Evolutionary conservation across 2,888 invertebrate species (phyloP), one percentile per base, ranked within the genome.

Genomic region (Dermolepida albohirtum): DNA sequence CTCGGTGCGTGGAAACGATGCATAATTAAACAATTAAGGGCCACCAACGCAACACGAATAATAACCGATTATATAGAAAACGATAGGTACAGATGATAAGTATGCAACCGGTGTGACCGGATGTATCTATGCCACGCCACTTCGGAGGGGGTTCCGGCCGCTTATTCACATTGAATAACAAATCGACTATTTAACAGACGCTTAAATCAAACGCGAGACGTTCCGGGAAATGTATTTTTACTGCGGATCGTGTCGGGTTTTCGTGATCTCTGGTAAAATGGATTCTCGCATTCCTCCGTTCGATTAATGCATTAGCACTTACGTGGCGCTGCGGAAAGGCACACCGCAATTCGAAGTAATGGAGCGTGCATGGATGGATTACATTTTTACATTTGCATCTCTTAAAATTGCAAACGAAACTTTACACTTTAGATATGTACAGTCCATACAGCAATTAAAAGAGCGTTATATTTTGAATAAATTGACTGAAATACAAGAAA

Each of bases 31-130:
- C 57, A 69, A 62, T 55, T 63, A 49, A 49, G 16, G 17, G 11
- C 62, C 65, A 55, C 66, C 67, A 59, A 70, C 70, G 43, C 22
- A 11, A 64, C 12, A 11, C 10, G 29, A 27, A 47, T 54, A 41
- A 51, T 65, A 70, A 70, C 68, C 65, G 67, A 70, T 67, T 64
- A 67, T 52, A 59, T 50, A 50, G 54, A 67, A 70, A 70, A 67
- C 67, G 64, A 41, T 59, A 64, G 64, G 67, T 69, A 8, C 5
- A 11, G 49, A 64, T 66, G 64, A 69, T 69, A 69, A 64, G 64
- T 52, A 55, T 40, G 17, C 41, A 22, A 50, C 41, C 44, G 50
- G 64, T 67, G 69, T 71, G 71, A 71, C 71, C 69, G 71, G 71
- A 71, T 69, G 67, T 47, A 49, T 40, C 64, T 34, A 34, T 66